Evolutionary conservation across 1,140 invertebrate genomes (phyloP), one percentile per base, ranked within the genome.

Genomic region (Homalodisca vitripennis): DNA sequence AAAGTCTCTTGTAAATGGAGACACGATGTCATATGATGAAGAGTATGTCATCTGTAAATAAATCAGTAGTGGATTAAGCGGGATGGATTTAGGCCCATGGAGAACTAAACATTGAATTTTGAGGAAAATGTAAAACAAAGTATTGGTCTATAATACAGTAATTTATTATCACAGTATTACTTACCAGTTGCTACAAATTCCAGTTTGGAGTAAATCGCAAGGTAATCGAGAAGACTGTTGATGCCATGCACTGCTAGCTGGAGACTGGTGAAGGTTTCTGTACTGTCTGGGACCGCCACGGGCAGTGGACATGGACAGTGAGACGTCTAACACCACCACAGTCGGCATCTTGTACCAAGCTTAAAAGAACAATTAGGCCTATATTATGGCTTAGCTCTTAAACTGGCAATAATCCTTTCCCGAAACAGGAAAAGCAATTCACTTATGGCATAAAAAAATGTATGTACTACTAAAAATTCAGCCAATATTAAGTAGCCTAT

Each of bases 131-230:
- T n/a, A n/a, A n/a, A n/a, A n/a, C n/a, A n/a, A n/a, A n/a, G 20
- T 17, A 68, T 17, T 27, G 34, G 30, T 6, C 34, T 14, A 63
- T 29, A 67, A 67, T 20, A 22, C 46, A 20, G 29, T 2, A 48
- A 71, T 14, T 20, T 34, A 29, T 20, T 55, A 30, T 34, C 34
- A 10, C 17, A 41, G 34, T 17, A 41, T 10, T 17, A 76, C 78
- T 82, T 81, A 97, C 91, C 80, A 98, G 79, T n/a, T n/a, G 94
- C 85, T 12, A 94, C 89, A 82, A 96, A 95, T 82, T 98, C 96
- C 62, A 98, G 77, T 82, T 93, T 96, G 14, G 89, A 91, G 77
- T 94, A 88, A 1, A 83, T 76, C 73, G 87, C 84, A 65, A 98
- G 82, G 79, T 94, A 91, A 82, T 98, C 92, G 32, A 98, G 80